A percentile compares a stretch with the other conserved stretches of the same genome.
Evolutionary conservation across 1,140 invertebrate genomes (phyloP).

Genomic region (Apocrypta bakeri): DNA sequence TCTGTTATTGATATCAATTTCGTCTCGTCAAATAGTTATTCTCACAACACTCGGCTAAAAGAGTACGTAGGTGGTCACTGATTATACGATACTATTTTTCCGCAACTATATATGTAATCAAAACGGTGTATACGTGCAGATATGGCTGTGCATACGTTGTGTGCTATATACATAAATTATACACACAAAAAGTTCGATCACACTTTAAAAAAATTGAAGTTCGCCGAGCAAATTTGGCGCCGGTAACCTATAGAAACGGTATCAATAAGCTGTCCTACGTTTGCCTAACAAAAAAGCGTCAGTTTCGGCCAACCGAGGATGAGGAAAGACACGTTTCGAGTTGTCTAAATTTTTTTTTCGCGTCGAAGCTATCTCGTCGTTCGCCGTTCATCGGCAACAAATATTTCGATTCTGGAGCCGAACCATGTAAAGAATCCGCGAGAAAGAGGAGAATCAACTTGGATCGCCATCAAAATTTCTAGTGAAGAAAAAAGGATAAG

Average conservation of each 20-base stretch:
- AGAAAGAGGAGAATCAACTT: not conserved
- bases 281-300: not conserved
- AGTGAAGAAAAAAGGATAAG: too few relatives aligned
- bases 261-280: constrained; percentile 1
- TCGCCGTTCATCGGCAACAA: not conserved
- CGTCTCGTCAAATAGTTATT: not conserved
- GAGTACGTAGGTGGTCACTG: not conserved
- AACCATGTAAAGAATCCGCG: not conserved
- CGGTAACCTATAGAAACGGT: constrained; percentile 30
- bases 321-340: not conserved
- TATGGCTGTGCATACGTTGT: too few relatives aligned
- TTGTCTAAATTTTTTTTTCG: not conserved
- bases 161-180: too few relatives aligned
- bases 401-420: not conserved
- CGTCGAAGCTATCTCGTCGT: too few relatives aligned
- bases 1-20: constrained; percentile 21
- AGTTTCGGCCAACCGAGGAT: constrained; percentile 2
- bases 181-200: too few relatives aligned
- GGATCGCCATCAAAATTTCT: not conserved
- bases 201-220: constrained; percentile 41
- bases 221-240: not conserved
- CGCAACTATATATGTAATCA: too few relatives aligned
- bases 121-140: too few relatives aligned
- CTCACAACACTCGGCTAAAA: too few relatives aligned
- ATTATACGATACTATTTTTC: too few relatives aligned